A percentile compares a stretch with the other conserved stretches of the same genome.
Evolutionary conservation across 1,140 invertebrate species (phyloP).

Genomic region (Phymastichus coffea): DNA sequence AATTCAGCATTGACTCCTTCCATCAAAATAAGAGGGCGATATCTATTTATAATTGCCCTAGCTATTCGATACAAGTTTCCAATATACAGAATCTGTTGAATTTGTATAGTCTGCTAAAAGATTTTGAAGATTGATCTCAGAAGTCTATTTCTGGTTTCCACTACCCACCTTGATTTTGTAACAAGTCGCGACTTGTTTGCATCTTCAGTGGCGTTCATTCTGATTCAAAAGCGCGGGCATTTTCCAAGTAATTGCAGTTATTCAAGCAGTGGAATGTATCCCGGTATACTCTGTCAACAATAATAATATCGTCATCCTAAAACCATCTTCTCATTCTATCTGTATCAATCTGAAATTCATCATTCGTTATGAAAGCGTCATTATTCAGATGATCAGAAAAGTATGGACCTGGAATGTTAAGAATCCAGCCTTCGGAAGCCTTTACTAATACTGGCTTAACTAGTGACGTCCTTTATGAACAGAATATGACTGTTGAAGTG

Average conservation of each 20-base stretch:
- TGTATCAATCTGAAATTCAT: slow-evolving; percentile 13
- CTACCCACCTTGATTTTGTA: slow-evolving; percentile 30
- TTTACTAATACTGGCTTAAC: slow-evolving; percentile 26
- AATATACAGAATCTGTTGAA: slow-evolving; percentile 5
- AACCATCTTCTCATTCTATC: slow-evolving; percentile 19
- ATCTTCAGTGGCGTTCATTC: slow-evolving; percentile 2
- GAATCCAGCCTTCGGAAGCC: slow-evolving; percentile 27
- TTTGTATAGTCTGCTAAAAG: slow-evolving; percentile 11
- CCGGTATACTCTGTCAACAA: slow-evolving; percentile 15
- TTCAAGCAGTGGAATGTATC: background rate
- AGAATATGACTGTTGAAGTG: slow-evolving; percentile 20
- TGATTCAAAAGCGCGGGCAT: slow-evolving; percentile 5
- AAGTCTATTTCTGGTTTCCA: slow-evolving; percentile 30
- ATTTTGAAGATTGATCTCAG: slow-evolving; percentile 30
- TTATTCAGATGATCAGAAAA: too few species aligned
- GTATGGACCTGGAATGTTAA: slow-evolving; percentile 29
- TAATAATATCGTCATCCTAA: slow-evolving; percentile 9
- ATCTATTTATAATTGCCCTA: slow-evolving; percentile 17
- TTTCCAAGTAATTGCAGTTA: background rate
- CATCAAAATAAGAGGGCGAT: background rate
- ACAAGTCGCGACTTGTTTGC: slow-evolving; percentile 23
- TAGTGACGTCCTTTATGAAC: slow-evolving; percentile 25
- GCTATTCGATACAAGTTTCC: slow-evolving; percentile 15
- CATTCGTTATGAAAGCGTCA: slow-evolving; percentile 25
- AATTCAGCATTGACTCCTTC: background rate